A percentile compares a stretch with the other conserved stretches of the same genome.
Evolutionary conservation across 1,140 invertebrate species (phyloP).

Genomic region (Pseudoatta argentina): DNA sequence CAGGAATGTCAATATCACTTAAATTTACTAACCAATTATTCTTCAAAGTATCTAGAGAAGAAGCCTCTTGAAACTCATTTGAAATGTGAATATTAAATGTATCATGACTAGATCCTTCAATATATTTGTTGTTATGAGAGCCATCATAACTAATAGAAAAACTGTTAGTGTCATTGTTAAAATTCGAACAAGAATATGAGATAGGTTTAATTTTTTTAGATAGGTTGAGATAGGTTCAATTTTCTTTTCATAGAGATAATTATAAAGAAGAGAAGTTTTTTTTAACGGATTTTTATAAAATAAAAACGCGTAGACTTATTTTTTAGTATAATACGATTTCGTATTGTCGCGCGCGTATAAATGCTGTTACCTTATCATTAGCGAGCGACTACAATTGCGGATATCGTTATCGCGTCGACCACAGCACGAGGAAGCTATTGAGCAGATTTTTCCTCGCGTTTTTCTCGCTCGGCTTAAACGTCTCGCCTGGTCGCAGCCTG

Average conservation of each 20-base stretch:
- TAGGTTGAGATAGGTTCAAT: too few relatives aligned
- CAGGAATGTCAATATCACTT: too few relatives aligned
- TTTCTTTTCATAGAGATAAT: background rate
- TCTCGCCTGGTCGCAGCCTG: conserved; percentile 41
- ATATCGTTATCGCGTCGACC: conserved; percentile 67
- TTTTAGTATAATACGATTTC: background rate
- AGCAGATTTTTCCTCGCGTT: conserved; percentile 70
- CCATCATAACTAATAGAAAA: too few relatives aligned
- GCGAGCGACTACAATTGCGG: conserved; percentile 38
- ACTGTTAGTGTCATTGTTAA: too few relatives aligned
- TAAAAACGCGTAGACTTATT: background rate
- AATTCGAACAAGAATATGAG: too few relatives aligned
- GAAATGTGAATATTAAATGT: too few relatives aligned
- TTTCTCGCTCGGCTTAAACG: conserved; percentile 58
- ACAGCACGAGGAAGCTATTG: conserved; percentile 54
- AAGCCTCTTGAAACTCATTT: too few relatives aligned
- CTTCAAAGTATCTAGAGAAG: too few relatives aligned
- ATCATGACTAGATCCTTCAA: too few relatives aligned
- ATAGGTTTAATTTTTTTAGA: too few relatives aligned
- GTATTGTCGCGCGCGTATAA: conserved; percentile 17
- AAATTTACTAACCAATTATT: too few relatives aligned
- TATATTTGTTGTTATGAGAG: too few relatives aligned
- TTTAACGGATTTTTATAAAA: background rate
- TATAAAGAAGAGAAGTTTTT: background rate
- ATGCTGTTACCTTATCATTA: conserved; percentile 63